phyloP scores from a whole-genome alignment of 2,797 vertebrate species.

The Cuculus canorus region DNA sequence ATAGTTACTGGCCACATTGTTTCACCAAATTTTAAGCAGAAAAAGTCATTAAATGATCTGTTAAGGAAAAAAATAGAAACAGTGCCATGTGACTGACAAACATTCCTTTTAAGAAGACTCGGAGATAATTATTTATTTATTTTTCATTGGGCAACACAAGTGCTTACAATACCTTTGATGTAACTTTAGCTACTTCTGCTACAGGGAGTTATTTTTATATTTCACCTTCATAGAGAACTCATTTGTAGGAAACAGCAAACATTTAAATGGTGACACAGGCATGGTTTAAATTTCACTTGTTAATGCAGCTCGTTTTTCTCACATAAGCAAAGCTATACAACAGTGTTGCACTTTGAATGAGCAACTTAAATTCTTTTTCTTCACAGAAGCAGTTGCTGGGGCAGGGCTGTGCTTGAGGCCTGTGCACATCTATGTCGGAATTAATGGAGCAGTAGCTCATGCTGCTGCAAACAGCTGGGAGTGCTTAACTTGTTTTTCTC shows the following conservation, averaged over 20 bases:
- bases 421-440: constrained; percentile 24
- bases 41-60: not conserved
- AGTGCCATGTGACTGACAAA: not conserved
- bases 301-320: not conserved
- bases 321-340: not conserved
- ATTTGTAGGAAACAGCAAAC: not conserved
- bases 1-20: not conserved
- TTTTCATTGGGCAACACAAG: not conserved
- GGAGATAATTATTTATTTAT: not conserved
- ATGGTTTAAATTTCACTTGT: not conserved
- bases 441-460: constrained; percentile 50
- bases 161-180: rapidly evolving
- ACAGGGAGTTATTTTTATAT: not conserved
- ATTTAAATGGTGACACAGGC: not conserved
- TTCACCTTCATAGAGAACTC: not conserved
- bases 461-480: constrained; percentile 33
- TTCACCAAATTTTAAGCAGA: not conserved
- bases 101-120: not conserved
- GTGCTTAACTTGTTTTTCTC: constrained; percentile 53
- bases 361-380: not conserved
- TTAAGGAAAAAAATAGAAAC: not conserved
- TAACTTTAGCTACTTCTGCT: not conserved
- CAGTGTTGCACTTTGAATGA: not conserved
- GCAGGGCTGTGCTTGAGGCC: constrained; percentile 25
- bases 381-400: not conserved